phyloP scores from a whole-genome alignment of 2,113 vertebrate genomes.

The Grallaria varia region DNA sequence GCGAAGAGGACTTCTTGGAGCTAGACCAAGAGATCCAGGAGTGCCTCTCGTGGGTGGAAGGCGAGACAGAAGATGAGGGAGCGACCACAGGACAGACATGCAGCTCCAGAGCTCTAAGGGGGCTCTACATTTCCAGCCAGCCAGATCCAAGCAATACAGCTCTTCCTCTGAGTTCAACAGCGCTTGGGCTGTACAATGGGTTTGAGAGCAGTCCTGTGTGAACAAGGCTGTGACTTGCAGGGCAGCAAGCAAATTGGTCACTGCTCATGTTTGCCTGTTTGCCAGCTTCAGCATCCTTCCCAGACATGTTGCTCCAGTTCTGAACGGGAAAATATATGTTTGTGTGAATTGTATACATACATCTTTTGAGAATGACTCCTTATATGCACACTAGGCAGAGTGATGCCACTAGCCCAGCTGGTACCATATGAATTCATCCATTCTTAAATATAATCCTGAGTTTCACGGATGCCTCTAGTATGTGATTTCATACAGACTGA shows the following conservation, averaged over 20 bases:
- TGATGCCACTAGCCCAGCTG: accelerated
- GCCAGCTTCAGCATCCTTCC: not conserved
- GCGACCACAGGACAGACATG: not conserved
- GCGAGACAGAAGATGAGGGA: not conserved
- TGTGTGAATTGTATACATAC: not conserved
- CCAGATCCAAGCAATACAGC: not conserved
- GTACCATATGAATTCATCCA: not conserved
- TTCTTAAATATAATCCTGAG: not conserved
- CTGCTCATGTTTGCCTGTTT: constrained; percentile 3
- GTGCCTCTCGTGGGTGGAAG: not conserved
- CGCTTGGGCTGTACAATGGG: not conserved
- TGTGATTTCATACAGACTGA: not conserved
- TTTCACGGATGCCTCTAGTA: not conserved
- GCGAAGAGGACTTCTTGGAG: constrained; percentile 45
- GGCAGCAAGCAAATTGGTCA: not conserved
- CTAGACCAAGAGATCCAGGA: constrained; percentile 70
- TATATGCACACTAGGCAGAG: not conserved
- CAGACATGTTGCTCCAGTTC: not conserved
- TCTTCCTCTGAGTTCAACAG: not conserved
- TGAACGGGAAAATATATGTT: not conserved
- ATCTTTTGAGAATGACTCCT: not conserved
- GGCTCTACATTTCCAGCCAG: not conserved
- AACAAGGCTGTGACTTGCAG: not conserved
- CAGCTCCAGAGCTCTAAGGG: not conserved
- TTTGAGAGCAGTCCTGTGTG: not conserved